These are phyloP conservation scores for Delichon dasypus DNA, from an alignment of 2,797 vertebrate genomes.

Conservation along the genomic window DNA sequence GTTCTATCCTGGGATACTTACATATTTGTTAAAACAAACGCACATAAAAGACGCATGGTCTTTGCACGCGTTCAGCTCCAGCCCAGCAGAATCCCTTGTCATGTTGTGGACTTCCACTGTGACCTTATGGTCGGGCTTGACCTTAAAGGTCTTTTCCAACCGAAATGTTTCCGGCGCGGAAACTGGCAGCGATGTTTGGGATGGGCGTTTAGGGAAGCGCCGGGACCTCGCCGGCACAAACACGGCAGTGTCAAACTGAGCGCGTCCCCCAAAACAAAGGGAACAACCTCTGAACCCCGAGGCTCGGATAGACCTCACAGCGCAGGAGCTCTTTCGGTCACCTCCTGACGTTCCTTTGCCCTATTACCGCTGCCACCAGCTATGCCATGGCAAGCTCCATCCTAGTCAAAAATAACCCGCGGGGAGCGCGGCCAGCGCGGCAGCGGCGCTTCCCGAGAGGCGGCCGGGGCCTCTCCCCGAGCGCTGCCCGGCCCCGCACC, in stretches of 20 bases:
- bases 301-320: neutral
- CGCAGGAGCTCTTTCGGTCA: neutral
- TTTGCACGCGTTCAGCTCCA: neutral
- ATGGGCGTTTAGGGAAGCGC: neutral
- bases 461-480: neutral
- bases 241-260: neutral
- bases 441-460: neutral
- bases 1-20: neutral
- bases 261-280: conserved; percentile 30
- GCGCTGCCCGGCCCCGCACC: neutral
- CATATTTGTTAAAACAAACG: neutral
- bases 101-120: neutral
- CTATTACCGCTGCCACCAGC: neutral
- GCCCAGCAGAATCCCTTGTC: neutral
- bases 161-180: neutral
- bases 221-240: neutral
- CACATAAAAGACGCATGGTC: fast-evolving
- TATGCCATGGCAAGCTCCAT: neutral
- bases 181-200: neutral
- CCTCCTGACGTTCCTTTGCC: neutral
- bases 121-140: neutral
- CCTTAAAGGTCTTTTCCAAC: neutral
- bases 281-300: neutral
- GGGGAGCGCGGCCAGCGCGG: neutral
- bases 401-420: neutral